Base-by-base conservation (phyloP, 2,113 vertebrate species). In the Regulus satrapa region DNA sequence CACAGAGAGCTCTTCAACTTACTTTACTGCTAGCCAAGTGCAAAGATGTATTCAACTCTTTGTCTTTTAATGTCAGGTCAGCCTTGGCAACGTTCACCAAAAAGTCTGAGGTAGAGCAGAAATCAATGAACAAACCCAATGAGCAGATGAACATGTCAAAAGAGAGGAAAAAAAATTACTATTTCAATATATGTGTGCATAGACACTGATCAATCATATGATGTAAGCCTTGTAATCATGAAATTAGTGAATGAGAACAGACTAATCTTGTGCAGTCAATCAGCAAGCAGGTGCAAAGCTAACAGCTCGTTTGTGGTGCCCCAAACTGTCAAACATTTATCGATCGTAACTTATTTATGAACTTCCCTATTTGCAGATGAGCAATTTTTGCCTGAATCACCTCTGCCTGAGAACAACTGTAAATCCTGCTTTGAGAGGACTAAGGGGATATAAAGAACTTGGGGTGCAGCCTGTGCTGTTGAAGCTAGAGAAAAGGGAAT, bases 11-110 rank as follows among this genome's bases (percentile, higher is more conserved):
- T 77, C 55, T 89, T 88, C 62, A 80, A 98, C 99, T 97, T 98
- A 99, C 99, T 84, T 98, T 99, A 97, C 98, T 98, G 97, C 99
- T 99, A 77, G 99, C 98, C 95, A 99, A 98, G 92, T 99, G 99
- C 84, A 99, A 98, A 59, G 98, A 97, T 17, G 98, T 99, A 96
- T 99, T 99, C 79, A 98, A 97, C 25, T 99, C 98, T 78, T 98
- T 98, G 80, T 99, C 99, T 23, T 98, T 98, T 72, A 99, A 87
- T 73, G 98, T 98, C 95, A 99, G 97, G 94, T 98, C 98, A 72
- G 98, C 98, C 46, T 97, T 98, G 83, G 98, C 97, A 89, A 96
- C 94, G 94, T 98, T 98, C 95, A 99, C 97, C 97, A 99, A 97
- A 94, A 98, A 97, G 95, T 99, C 99, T 99, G 97, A 34, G 86